Percentiles rank a stretch among this genome's conserved stretches.
These are phyloP conservation scores for Rhamnusium bicolor DNA, from an alignment of 2,888 invertebrate genomes.

Conservation along the genomic window DNA sequence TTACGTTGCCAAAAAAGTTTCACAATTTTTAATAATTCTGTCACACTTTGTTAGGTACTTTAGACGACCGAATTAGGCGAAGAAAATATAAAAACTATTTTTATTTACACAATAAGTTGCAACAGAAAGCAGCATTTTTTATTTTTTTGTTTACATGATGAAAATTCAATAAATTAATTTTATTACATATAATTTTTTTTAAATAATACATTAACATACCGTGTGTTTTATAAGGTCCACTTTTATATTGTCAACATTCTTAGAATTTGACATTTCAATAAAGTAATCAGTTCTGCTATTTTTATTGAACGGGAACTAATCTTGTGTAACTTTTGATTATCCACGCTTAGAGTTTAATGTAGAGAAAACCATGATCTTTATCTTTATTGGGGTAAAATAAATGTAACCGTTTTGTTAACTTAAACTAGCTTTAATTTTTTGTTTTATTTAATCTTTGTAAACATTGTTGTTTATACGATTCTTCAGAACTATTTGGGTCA, in stretches of 20 bases:
- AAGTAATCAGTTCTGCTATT: constrained; percentile 59
- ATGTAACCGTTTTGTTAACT: constrained; percentile 1
- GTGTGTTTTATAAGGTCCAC: constrained; percentile 19
- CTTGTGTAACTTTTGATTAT: constrained; percentile 59
- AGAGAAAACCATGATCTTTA: constrained; percentile 19
- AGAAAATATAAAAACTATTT: not conserved
- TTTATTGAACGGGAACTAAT: constrained; percentile 57
- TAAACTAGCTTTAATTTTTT: not conserved
- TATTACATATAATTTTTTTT: constrained; percentile 29
- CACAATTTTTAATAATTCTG: not conserved
- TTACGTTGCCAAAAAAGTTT: not conserved
- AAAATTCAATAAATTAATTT: not conserved
- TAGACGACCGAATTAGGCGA: not conserved
- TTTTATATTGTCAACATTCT: constrained; percentile 56
- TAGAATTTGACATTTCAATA: constrained; percentile 62
- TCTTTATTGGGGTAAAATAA: constrained; percentile 14
- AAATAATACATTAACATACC: constrained; percentile 23
- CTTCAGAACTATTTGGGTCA: not conserved
- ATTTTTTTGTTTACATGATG: not conserved
- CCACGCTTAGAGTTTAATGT: constrained; percentile 45
- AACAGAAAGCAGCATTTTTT: not conserved
- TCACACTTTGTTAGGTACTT: not conserved
- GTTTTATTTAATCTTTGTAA: not conserved
- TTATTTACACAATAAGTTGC: not conserved
- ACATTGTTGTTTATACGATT: not conserved